These are phyloP conservation scores for Sphecodes monilicornis DNA, from an alignment of 2,888 invertebrate genomes.

Conservation along the genomic window DNA sequence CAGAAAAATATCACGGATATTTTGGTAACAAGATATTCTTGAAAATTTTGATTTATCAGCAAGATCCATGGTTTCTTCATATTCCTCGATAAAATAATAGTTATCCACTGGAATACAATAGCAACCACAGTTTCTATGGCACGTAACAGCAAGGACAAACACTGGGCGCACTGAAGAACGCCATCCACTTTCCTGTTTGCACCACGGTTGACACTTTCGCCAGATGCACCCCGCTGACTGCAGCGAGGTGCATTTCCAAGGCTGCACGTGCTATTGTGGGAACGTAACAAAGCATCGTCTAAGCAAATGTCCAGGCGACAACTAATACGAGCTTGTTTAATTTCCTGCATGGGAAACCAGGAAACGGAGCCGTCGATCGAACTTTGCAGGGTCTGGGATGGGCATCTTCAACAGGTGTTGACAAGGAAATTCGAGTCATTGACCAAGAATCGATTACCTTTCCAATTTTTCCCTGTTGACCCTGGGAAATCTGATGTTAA, in stretches of 20 bases:
- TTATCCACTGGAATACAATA: not conserved
- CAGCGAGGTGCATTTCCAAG: conserved; percentile 17
- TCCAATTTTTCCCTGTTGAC: not conserved
- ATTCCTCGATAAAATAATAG: not conserved
- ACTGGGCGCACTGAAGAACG: not conserved
- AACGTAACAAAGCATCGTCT: conserved; percentile 50
- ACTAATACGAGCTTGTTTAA: conserved; percentile 53
- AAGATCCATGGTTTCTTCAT: not conserved
- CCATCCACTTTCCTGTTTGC: conserved; percentile 25
- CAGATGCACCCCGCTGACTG: conserved; percentile 36
- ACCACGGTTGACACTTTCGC: conserved; percentile 16
- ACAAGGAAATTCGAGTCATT: not conserved
- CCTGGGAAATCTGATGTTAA: not conserved
- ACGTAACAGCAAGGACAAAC: not conserved
- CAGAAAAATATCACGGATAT: too few relatives aligned
- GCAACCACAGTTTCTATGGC: not conserved
- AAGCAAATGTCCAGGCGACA: conserved; percentile 25
- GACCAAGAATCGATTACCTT: not conserved
- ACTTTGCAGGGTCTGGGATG: not conserved
- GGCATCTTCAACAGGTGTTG: not conserved
- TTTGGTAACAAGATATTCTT: too few relatives aligned
- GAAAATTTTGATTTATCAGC: not conserved
- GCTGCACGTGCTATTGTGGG: conserved; percentile 32
- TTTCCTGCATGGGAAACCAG: conserved; percentile 44
- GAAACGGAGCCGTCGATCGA: not conserved